Evolutionary conservation across 1,140 invertebrate species (phyloP), one percentile per base, ranked within the genome.

Genomic region (Drosophila parvula): DNA sequence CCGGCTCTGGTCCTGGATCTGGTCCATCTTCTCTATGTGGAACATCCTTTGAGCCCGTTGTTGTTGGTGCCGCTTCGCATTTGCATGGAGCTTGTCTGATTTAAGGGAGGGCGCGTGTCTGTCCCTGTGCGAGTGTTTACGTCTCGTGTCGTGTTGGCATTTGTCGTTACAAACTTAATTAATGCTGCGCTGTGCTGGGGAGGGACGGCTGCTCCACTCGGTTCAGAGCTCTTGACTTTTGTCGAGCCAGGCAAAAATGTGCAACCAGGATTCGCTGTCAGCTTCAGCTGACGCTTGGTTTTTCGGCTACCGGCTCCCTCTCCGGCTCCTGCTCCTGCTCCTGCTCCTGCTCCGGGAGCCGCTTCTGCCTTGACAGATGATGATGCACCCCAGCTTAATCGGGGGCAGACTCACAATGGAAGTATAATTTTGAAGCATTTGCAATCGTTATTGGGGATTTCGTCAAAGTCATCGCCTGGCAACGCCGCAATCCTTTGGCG

Each of bases 131-230:
- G 36, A 48, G 68, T 60, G 44, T 51, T 57, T 78, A 59, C 65
- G 74, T 77, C 74, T 77, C 74, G 56, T 70, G 56, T 81, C 74
- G 79, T 82, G 79, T 82, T 82, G 79, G 79, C 79, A 82, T 82
- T 82, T 82, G 79, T 82, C 79, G 79, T 82, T 82, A 82, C 79
- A 82, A 82, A 82, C 79, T 82, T 82, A 82, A 82, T 82, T 82
- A 82, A 82, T 82, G 79, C 80, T 79, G 74, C 77, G 74, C 74
- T 59, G 55, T 38, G 58, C 10, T 40, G 73, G 71, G 62, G 36
- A 60, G 43, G 50, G 22, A 43, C 14, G 11, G 7, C 10, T 7
- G 27, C 40, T 48, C 12, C 44, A 16, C 48, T 38, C 30, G 32
- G 43, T 32, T 47, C 64, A 43, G 68, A 60, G 51, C 78, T 71